These are phyloP conservation scores for Glossophaga mutica DNA, from an alignment of 2,797 vertebrate genomes.

Conservation along the genomic window DNA sequence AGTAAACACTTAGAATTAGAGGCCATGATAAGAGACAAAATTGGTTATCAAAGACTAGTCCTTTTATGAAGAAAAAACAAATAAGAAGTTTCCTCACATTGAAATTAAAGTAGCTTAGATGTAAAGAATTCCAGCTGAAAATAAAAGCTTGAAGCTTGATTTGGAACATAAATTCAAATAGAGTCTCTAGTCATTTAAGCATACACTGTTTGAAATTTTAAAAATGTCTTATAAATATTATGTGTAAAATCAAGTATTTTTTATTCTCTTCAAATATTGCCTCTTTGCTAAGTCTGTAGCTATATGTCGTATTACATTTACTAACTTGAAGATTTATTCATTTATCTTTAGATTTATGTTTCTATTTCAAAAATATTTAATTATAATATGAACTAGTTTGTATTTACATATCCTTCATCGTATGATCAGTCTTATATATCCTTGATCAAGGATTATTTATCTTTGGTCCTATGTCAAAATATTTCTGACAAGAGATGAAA, in stretches of 20 bases:
- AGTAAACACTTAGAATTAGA: neutral
- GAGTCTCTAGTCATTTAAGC: neutral
- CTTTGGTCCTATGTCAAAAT: neutral
- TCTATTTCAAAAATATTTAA: neutral
- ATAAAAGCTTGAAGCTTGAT: neutral
- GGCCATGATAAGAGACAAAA: neutral
- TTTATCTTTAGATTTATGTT: neutral
- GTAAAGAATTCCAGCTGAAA: neutral
- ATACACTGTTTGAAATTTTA: neutral
- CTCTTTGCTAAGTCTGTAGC: neutral
- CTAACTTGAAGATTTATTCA: neutral
- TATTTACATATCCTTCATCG: neutral
- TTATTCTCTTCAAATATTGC: neutral
- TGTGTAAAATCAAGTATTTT: neutral
- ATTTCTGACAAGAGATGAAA: neutral
- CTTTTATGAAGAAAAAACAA: conserved; percentile 12
- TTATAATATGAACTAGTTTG: neutral
- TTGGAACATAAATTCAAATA: neutral
- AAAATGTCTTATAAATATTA: neutral
- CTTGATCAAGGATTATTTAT: neutral
- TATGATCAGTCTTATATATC: neutral
- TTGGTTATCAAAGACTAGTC: neutral
- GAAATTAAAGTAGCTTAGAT: conserved; percentile 16
- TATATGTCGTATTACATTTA: neutral
- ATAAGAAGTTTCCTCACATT: neutral